Percentiles rank a stretch among this genome's conserved stretches.
Evolutionary conservation across 2,797 vertebrate genomes (phyloP).

Genomic region (Helarctos malayanus): DNA sequence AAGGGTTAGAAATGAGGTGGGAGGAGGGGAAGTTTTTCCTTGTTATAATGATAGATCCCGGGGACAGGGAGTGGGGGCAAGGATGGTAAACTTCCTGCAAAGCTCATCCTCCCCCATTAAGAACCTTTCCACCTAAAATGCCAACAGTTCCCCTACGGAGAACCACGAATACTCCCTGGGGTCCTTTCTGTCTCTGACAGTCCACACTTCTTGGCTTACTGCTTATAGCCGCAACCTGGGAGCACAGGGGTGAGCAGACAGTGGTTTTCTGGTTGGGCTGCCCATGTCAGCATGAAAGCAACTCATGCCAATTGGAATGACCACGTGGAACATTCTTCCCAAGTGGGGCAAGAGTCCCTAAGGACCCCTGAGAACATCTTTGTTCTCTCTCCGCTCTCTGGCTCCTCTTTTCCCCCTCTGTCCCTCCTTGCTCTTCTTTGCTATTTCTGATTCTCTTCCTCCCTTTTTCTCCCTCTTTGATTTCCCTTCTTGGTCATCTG

Average conservation of each 20-base stretch:
- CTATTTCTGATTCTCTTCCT: background rate
- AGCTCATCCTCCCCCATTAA: background rate
- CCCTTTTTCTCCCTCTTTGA: background rate
- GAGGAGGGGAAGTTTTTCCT: background rate
- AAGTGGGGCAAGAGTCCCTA: background rate
- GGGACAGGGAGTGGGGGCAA: background rate
- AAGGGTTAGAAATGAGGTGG: background rate
- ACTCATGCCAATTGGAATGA: background rate
- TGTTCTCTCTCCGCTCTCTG: background rate
- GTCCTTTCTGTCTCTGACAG: background rate
- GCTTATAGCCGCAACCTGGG: background rate
- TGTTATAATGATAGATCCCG: too few relatives aligned
- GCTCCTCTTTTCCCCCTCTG: background rate
- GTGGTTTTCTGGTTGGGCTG: background rate
- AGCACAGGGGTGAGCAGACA: background rate
- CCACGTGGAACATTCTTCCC: background rate
- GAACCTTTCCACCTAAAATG: background rate
- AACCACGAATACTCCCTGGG: rapidly evolving
- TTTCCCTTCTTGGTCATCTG: background rate
- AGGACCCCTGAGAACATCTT: background rate
- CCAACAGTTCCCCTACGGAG: background rate
- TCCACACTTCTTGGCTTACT: background rate
- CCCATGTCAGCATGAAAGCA: background rate
- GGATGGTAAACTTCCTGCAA: background rate
- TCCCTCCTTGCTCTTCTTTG: background rate